These are phyloP conservation scores for Caerostris extrusa DNA, from an alignment of 1,140 invertebrate species.

Conservation along the genomic window DNA sequence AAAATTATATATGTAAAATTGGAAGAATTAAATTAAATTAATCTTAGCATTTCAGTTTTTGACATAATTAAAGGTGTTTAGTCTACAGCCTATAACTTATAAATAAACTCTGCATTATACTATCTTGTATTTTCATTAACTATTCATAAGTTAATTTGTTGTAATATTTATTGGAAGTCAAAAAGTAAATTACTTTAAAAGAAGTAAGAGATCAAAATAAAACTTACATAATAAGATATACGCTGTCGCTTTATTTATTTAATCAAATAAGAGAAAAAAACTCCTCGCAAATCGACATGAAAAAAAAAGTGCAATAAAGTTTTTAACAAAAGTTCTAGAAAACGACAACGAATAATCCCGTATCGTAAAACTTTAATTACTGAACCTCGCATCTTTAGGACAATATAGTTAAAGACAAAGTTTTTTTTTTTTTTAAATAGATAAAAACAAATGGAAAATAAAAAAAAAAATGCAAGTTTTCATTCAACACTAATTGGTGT, in stretches of 20 bases:
- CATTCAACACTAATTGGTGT: constrained; percentile 16
- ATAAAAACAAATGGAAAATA: neutral
- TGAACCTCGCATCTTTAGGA: neutral
- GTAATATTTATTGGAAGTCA: no score
- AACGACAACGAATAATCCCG: neutral
- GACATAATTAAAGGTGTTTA: no score
- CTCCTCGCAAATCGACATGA: neutral
- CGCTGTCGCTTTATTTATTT: neutral
- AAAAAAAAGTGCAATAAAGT: neutral
- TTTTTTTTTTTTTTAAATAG: no score
- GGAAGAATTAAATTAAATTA: no score
- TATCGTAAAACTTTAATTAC: constrained; percentile 27
- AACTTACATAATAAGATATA: neutral
- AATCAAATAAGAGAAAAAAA: neutral
- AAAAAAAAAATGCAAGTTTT: neutral
- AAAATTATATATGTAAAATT: no score
- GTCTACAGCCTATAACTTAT: no score
- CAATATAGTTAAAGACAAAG: neutral
- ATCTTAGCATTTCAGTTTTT: no score
- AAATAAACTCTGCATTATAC: no score
- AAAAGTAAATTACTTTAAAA: no score
- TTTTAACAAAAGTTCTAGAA: neutral
- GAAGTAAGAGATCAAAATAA: no score
- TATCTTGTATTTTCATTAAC: no score
- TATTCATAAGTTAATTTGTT: no score